phyloP scores from a whole-genome alignment of 2,113 vertebrate species.

The Peromyscus leucopus region DNA sequence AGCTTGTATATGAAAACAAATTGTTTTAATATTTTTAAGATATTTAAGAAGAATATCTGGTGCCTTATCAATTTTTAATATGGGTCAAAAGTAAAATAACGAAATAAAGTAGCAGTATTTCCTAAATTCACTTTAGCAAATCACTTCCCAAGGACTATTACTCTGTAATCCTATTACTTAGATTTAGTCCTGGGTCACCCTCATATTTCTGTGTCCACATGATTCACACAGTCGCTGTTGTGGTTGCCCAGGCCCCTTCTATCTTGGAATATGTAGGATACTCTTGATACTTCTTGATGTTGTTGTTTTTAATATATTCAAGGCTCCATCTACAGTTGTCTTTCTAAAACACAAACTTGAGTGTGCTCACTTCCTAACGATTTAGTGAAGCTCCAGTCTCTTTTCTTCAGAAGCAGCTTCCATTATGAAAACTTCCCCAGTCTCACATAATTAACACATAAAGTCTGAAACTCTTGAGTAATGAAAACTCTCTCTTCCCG shows the following conservation, averaged over 20 bases:
- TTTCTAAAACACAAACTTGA: slow-evolving; percentile 17
- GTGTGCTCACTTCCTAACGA: background rate
- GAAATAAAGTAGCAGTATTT: slow-evolving; percentile 16
- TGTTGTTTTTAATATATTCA: background rate
- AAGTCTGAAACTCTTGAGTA: background rate
- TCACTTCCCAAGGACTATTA: background rate
- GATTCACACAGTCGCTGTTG: background rate
- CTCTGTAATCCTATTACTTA: background rate
- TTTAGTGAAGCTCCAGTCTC: background rate
- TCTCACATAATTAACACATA: background rate
- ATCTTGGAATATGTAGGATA: background rate
- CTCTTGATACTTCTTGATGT: background rate
- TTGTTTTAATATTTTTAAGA: background rate
- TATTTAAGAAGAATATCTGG: background rate
- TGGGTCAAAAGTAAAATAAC: background rate
- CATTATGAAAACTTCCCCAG: background rate
- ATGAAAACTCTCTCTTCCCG: background rate
- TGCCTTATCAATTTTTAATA: background rate
- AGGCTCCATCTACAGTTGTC: background rate
- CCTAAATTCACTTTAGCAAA: background rate
- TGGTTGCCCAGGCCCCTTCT: background rate
- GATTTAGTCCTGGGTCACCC: background rate
- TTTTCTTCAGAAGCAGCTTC: background rate
- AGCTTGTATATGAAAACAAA: background rate
- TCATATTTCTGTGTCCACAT: background rate